Evolutionary conservation across 2,113 vertebrate species (phyloP).

Genomic region (Tretioscincus oriximinensis): DNA sequence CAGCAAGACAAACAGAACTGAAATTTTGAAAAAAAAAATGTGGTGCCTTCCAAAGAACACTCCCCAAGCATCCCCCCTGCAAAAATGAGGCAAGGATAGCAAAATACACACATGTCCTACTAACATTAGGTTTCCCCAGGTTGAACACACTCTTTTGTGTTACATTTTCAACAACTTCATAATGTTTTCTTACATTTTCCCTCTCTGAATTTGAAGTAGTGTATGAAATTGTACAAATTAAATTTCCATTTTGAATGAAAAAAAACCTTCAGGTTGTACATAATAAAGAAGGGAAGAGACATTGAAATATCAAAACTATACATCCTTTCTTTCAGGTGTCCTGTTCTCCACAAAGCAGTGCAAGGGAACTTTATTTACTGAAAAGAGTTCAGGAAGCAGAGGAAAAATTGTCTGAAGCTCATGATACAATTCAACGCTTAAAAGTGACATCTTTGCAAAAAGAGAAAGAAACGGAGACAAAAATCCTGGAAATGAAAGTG

Average conservation of each 20-base stretch:
- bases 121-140: too few species aligned
- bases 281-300: not conserved
- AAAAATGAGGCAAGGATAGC: too few species aligned
- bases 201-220: not conserved
- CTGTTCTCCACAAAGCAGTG: slow-evolving; percentile 51
- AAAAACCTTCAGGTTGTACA: not conserved
- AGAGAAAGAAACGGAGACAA: slow-evolving; percentile 71
- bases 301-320: not conserved
- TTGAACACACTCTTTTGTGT: too few species aligned
- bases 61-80: too few species aligned
- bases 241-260: not conserved
- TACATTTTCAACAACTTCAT: too few species aligned
- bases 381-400: slow-evolving; percentile 71
- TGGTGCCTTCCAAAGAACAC: not conserved
- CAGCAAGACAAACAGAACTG: not conserved
- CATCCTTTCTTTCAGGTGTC: slow-evolving; percentile 57
- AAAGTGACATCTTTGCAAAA: slow-evolving; percentile 72
- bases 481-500: slow-evolving; percentile 68
- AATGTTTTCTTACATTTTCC: not conserved
- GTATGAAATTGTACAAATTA: too few species aligned
- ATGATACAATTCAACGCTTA: slow-evolving; percentile 69
- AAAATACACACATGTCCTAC: too few species aligned
- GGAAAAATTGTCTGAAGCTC: slow-evolving; percentile 67
- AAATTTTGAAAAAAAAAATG: not conserved
- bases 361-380: slow-evolving; percentile 69